phyloP scores from a whole-genome alignment of 1,140 invertebrate species.

The Glomeris maerens region DNA sequence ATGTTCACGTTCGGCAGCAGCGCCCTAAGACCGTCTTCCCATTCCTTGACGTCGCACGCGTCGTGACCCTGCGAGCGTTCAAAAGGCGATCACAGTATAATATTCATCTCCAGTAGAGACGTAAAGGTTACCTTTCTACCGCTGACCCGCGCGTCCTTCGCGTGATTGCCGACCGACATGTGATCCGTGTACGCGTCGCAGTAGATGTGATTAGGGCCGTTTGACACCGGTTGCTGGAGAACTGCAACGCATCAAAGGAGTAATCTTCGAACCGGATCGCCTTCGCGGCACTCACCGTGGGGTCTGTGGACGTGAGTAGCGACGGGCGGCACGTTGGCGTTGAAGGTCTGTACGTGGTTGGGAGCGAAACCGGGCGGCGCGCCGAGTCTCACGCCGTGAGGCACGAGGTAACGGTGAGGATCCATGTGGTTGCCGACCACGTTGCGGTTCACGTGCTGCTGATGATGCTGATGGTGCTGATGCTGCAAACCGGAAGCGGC shows the following conservation, averaged over 20 bases:
- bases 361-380: slow-evolving; percentile 15
- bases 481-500: neutral
- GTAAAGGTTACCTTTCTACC: slow-evolving; percentile 4
- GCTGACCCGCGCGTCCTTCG: slow-evolving; percentile 4
- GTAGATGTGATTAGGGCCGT: neutral
- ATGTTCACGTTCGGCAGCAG: slow-evolving; percentile 37
- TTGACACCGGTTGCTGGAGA: neutral
- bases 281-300: no score
- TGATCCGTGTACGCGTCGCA: no score
- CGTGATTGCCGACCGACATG: slow-evolving; percentile 6
- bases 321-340: no score
- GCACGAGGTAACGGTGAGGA: neutral
- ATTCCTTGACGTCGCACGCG: slow-evolving; percentile 29
- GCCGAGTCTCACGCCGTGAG: slow-evolving; percentile 7
- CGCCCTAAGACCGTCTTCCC: slow-evolving; percentile 34
- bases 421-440: no score
- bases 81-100: slow-evolving; percentile 6
- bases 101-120: neutral
- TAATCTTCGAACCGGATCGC: no score
- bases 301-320: no score
- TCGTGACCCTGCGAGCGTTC: slow-evolving; percentile 20
- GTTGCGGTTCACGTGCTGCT: no score
- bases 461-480: neutral
- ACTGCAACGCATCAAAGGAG: no score
- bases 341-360: slow-evolving; percentile 13